Percentiles rank a stretch among this genome's conserved stretches.
phyloP scores from a whole-genome alignment of 2,888 invertebrate genomes.

The Ichneumoninae sp. region DNA sequence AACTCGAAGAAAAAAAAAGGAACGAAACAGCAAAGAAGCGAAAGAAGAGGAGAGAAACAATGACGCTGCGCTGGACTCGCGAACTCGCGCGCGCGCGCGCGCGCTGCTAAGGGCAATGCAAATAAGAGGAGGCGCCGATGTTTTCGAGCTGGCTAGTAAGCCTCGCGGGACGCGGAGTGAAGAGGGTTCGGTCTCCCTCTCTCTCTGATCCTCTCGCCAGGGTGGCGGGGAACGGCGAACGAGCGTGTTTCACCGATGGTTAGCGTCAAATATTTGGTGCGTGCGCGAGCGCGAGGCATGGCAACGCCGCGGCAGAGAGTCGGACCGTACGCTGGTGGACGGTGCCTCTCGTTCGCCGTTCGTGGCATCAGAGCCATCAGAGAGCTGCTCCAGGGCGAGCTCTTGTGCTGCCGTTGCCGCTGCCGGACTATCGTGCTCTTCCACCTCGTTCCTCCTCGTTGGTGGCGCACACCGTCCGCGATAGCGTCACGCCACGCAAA shows the following conservation, averaged over 20 bases:
- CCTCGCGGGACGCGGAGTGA: slow-evolving; percentile 65
- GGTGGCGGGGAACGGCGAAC: slow-evolving; percentile 68
- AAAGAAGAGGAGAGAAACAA: slow-evolving; percentile 67
- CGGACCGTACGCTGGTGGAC: slow-evolving; percentile 15
- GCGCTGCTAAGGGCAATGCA: slow-evolving; percentile 80
- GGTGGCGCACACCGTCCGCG: slow-evolving; percentile 67
- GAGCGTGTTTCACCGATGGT: slow-evolving; percentile 82
- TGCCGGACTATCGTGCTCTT: slow-evolving; percentile 20
- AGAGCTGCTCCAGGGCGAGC: slow-evolving; percentile 45
- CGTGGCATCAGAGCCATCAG: slow-evolving; percentile 32
- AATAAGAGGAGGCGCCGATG: slow-evolving; percentile 81
- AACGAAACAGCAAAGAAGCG: background rate
- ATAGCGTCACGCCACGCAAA: slow-evolving; percentile 78
- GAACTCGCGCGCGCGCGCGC: background rate
- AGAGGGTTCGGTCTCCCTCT: slow-evolving; percentile 14
- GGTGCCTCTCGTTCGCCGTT: slow-evolving; percentile 43
- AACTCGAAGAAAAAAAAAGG: background rate
- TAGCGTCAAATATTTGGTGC: slow-evolving; percentile 84
- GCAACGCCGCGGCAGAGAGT: slow-evolving; percentile 78
- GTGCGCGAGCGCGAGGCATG: slow-evolving; percentile 77
- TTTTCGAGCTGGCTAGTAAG: slow-evolving; percentile 83
- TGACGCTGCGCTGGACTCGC: slow-evolving; percentile 70
- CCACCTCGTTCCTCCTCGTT: slow-evolving; percentile 46
- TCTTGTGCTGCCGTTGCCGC: slow-evolving; percentile 15
- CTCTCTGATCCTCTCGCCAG: background rate